Evolutionary conservation across 2,113 vertebrate genomes (phyloP).

Genomic region (Theropithecus gelada): DNA sequence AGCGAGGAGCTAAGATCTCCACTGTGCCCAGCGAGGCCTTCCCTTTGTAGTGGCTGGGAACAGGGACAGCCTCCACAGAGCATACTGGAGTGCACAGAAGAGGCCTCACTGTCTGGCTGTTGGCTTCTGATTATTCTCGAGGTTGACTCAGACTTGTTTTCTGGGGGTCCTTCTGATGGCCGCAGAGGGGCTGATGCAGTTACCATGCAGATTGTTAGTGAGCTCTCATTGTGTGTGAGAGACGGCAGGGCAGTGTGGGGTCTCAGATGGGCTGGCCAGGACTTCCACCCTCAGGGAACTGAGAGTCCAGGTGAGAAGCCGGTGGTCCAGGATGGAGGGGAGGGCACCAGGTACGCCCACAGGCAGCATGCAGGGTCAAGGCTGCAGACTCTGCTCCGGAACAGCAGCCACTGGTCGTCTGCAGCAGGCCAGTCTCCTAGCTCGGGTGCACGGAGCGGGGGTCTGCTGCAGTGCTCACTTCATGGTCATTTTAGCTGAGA

Average conservation of each 20-base stretch:
- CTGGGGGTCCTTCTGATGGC: background rate
- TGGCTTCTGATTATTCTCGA: background rate
- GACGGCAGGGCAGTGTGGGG: too few species aligned
- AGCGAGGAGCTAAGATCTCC: too few species aligned
- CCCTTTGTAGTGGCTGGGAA: background rate
- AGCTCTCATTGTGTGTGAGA: too few species aligned
- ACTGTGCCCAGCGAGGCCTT: background rate
- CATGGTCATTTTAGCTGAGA: accelerated
- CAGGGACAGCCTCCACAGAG: background rate
- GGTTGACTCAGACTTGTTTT: background rate
- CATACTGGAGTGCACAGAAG: background rate
- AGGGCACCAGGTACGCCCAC: background rate
- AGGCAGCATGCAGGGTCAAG: accelerated
- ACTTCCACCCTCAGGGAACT: background rate
- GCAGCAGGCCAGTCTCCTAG: background rate
- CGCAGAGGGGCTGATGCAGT: accelerated
- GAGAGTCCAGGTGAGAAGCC: background rate
- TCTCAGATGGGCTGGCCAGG: background rate
- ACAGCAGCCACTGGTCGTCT: accelerated
- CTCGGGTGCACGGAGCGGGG: accelerated
- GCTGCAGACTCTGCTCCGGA: accelerated
- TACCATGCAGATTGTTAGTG: accelerated
- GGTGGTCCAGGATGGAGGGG: background rate
- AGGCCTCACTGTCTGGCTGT: accelerated
- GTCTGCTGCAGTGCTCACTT: background rate